A percentile compares a stretch with the other conserved stretches of the same genome.
These are phyloP conservation scores for Chitala chitala DNA, from an alignment of 2,113 vertebrate genomes.

Conservation along the genomic window DNA sequence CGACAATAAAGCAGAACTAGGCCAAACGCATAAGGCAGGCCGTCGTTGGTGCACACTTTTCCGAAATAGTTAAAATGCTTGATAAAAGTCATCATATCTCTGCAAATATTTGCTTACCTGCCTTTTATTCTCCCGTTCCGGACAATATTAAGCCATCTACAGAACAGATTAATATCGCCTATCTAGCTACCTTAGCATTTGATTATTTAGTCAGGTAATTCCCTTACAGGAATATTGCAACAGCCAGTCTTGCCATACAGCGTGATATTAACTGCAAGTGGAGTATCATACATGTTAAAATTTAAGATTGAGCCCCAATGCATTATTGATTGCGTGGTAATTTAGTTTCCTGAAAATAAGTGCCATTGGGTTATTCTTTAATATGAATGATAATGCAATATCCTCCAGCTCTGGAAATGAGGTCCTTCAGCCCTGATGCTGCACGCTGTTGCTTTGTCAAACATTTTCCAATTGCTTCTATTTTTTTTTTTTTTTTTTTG, in stretches of 20 bases:
- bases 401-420: constrained; percentile 79
- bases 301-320: constrained; percentile 91
- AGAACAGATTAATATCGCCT: constrained; percentile 90
- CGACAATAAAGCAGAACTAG: constrained; percentile 95
- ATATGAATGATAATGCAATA: constrained; percentile 92
- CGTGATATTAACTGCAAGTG: constrained; percentile 84
- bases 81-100: constrained; percentile 91
- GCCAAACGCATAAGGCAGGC: constrained; percentile 88
- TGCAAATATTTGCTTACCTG: constrained; percentile 90
- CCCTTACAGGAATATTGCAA: constrained; percentile 80
- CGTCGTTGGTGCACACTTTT: constrained; percentile 90
- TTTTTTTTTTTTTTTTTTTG: constrained; percentile 80
- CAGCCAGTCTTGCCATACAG: constrained; percentile 76
- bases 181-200: constrained; percentile 83
- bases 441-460: constrained; percentile 79
- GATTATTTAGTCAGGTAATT: constrained; percentile 94
- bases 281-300: constrained; percentile 89
- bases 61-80: constrained; percentile 93
- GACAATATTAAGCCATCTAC: constrained; percentile 88
- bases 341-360: constrained; percentile 92
- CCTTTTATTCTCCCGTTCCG: constrained; percentile 82
- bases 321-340: constrained; percentile 95
- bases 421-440: constrained; percentile 77
- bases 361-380: constrained; percentile 94
- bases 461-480: constrained; percentile 87